Conservation (phyloP, 1,140 invertebrate genomes). For the Pomacea maculata region DNA sequence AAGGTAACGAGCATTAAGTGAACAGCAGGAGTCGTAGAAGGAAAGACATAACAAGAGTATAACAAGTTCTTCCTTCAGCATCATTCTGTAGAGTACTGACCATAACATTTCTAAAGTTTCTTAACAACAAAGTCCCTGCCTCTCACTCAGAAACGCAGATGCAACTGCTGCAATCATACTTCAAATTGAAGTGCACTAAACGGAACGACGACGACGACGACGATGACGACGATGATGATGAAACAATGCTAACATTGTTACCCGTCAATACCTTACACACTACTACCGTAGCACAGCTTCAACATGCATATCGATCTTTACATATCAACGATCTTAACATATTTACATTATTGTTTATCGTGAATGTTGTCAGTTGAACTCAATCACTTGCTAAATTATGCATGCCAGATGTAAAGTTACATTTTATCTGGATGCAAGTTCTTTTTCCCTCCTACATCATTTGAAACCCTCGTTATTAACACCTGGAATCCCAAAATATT, state of each 20-base stretch:
- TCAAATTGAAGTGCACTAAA: neutral
- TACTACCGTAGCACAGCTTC: neutral
- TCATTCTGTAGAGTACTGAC: neutral
- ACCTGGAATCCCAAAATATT: no score
- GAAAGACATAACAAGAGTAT: neutral
- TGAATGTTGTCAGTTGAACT: neutral
- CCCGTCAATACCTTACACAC: neutral
- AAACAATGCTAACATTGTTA: neutral
- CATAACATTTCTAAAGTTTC: neutral
- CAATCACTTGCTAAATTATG: no score
- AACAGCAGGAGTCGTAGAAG: neutral
- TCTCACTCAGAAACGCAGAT: neutral
- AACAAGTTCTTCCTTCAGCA: neutral
- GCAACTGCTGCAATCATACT: neutral
- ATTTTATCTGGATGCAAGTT: no score
- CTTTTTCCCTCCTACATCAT: no score
- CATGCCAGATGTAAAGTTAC: no score
- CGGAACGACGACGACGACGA: conserved; percentile 1
- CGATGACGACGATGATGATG: conserved; percentile 16
- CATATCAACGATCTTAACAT: neutral
- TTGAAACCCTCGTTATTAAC: no score
- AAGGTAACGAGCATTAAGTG: no score
- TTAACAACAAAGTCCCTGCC: neutral
- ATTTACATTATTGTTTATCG: neutral
- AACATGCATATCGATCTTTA: neutral